These are phyloP conservation scores for Pristiophorus japonicus DNA, from an alignment of 2,113 vertebrate species.

Conservation along the genomic window DNA sequence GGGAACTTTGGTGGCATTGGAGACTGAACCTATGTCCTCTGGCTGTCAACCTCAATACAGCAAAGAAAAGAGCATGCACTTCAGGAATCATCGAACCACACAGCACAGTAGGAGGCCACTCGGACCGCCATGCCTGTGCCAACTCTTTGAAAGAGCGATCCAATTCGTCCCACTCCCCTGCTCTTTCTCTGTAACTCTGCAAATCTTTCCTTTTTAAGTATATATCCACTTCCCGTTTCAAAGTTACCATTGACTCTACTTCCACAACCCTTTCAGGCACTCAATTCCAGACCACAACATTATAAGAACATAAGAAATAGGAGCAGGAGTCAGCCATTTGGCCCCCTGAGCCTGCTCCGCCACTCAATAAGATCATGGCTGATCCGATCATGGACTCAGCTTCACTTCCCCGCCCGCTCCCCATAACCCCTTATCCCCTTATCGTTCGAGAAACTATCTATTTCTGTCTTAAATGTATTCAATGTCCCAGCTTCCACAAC, in stretches of 20 bases:
- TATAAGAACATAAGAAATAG: no score
- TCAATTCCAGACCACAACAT: background rate
- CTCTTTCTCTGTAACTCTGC: background rate
- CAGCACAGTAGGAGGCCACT: background rate
- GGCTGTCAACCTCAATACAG: background rate
- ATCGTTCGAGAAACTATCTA: no score
- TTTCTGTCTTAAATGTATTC: no score
- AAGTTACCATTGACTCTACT: background rate
- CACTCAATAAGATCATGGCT: no score
- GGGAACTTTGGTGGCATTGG: background rate
- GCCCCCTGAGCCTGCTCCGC: no score
- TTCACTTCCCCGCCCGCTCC: no score
- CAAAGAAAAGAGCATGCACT: background rate
- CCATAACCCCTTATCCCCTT: no score
- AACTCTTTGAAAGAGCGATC: background rate
- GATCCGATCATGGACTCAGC: no score
- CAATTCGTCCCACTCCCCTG: background rate
- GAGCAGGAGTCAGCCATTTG: no score
- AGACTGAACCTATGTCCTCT: background rate
- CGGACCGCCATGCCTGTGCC: background rate
- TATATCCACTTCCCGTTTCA: background rate
- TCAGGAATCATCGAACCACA: background rate
- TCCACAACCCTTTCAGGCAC: background rate
- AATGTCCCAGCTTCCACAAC: no score
- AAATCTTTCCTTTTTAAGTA: background rate